Conservation (phyloP, 2,113 vertebrate genomes). For the Grus americana region DNA sequence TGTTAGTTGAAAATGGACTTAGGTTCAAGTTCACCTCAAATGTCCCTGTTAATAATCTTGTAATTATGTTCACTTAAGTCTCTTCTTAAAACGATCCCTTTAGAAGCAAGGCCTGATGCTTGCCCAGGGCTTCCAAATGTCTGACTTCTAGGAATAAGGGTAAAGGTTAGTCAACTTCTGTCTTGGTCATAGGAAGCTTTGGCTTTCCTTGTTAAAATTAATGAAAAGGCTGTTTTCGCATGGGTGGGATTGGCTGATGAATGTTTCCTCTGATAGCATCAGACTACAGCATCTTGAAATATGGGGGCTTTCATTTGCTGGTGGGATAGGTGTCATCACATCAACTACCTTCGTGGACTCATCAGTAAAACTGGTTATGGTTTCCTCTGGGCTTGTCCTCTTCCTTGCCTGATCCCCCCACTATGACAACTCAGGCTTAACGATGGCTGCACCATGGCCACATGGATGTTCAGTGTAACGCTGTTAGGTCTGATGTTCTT, state of each 20-base stretch:
- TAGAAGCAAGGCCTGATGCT: background rate
- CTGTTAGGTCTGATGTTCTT: background rate
- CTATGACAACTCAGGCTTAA: background rate
- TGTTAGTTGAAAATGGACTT: background rate
- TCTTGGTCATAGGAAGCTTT: background rate
- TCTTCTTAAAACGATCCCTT: background rate
- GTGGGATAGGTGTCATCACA: background rate
- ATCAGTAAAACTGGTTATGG: background rate
- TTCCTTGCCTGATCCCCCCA: background rate
- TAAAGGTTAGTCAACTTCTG: background rate
- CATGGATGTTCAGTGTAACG: background rate
- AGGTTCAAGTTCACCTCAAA: rapidly evolving
- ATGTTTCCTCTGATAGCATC: background rate
- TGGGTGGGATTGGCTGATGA: background rate
- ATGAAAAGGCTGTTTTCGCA: background rate
- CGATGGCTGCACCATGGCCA: background rate
- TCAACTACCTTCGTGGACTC: background rate
- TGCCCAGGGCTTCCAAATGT: background rate
- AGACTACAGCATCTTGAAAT: background rate
- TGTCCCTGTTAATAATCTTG: background rate
- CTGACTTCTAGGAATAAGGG: background rate
- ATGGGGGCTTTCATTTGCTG: background rate
- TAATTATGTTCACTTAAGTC: background rate
- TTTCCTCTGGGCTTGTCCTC: background rate
- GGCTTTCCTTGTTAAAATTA: background rate